A percentile compares a stretch with the other conserved stretches of the same genome.
Conservation (phyloP, 2,888 invertebrate species). For the Aspidiotus destructor region DNA sequence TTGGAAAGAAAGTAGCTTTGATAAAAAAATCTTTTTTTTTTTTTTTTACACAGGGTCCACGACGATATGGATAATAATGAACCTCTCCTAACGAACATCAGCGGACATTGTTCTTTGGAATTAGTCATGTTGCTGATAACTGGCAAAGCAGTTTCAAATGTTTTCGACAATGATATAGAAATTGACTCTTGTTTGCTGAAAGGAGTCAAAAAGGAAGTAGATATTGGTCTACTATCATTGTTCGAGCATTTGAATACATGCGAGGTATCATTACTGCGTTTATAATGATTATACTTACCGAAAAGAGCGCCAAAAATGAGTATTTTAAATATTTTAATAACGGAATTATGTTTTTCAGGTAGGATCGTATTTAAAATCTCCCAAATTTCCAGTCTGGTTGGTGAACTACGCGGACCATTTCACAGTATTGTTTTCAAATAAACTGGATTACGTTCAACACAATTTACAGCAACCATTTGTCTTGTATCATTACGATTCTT, state of each 20-base stretch:
- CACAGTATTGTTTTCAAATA: slow-evolving; percentile 26
- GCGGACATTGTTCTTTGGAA: slow-evolving; percentile 26
- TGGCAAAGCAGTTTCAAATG: slow-evolving; percentile 25
- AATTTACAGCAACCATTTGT: slow-evolving; percentile 24
- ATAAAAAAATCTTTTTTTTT: not conserved
- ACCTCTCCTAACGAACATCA: slow-evolving; percentile 16
- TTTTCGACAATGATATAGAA: slow-evolving; percentile 25
- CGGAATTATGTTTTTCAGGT: slow-evolving; percentile 19
- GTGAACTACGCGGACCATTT: slow-evolving; percentile 29
- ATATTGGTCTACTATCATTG: slow-evolving; percentile 20
- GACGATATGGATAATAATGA: slow-evolving; percentile 26
- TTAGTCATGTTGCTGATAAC: slow-evolving; percentile 26
- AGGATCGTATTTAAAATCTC: slow-evolving; percentile 24
- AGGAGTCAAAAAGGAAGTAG: slow-evolving; percentile 22
- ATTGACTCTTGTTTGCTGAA: slow-evolving; percentile 28
- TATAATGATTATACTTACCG: too few relatives aligned
- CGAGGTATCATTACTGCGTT: slow-evolving; percentile 3
- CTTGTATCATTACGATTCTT: slow-evolving; percentile 25
- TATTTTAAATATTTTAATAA: not conserved
- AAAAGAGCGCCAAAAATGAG: not conserved
- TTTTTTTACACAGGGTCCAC: not conserved
- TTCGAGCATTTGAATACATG: slow-evolving; percentile 26
- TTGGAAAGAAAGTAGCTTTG: not conserved
- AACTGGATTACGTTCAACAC: slow-evolving; percentile 22
- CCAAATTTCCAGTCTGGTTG: slow-evolving; percentile 31